Percentiles rank a stretch among this genome's conserved stretches.
Conservation (phyloP, 2,888 invertebrate genomes). For the Microctonus aethiopoides region DNA sequence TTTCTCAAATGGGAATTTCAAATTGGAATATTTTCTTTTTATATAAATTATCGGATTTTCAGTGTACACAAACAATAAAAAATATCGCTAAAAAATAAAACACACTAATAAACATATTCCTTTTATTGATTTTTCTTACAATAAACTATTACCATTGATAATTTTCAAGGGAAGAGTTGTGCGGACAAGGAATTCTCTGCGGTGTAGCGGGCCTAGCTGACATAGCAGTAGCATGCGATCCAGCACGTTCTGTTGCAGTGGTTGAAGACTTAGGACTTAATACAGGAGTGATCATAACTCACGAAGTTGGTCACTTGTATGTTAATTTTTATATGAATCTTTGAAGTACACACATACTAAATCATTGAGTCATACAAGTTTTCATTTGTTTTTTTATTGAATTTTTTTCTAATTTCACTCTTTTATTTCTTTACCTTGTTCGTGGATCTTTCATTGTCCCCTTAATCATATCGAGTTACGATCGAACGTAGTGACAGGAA, state of each 20-base stretch:
- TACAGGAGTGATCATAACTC: slow-evolving; percentile 88
- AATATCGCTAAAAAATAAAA: no score
- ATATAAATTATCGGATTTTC: no score
- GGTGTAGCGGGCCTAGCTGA: slow-evolving; percentile 89
- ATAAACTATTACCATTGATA: slow-evolving; percentile 50
- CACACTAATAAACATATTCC: no score
- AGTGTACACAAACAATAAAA: no score
- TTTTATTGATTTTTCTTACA: background rate
- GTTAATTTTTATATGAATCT: slow-evolving; percentile 51
- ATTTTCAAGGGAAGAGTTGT: slow-evolving; percentile 41
- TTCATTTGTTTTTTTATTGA: background rate
- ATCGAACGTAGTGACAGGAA: slow-evolving; percentile 10
- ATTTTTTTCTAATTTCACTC: no score
- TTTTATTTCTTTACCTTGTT: slow-evolving; percentile 1
- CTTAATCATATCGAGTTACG: slow-evolving; percentile 9
- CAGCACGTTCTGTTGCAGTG: slow-evolving; percentile 86
- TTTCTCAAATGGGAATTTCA: no score
- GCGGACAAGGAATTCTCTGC: no score
- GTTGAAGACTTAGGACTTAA: slow-evolving; percentile 92
- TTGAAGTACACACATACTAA: background rate
- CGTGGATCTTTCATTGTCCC: slow-evolving; percentile 3
- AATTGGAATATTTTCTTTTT: no score
- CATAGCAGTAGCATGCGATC: slow-evolving; percentile 89
- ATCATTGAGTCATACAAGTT: background rate
- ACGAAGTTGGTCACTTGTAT: slow-evolving; percentile 93